These are phyloP conservation scores for Phocoena sinus DNA, from an alignment of 2,113 vertebrate genomes.

Conservation along the genomic window DNA sequence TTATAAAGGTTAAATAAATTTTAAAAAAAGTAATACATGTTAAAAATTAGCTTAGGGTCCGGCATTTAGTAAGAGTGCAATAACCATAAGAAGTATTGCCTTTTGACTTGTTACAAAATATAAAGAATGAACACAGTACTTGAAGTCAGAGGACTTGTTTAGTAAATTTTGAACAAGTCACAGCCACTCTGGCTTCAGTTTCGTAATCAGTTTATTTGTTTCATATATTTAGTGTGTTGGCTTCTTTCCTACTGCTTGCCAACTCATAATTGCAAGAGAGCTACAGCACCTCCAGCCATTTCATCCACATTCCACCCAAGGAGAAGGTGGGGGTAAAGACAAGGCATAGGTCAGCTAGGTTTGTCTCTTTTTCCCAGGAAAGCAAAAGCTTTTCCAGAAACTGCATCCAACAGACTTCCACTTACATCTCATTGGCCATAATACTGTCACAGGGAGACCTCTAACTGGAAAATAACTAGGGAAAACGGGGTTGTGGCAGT, in stretches of 20 bases:
- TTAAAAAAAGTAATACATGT: rapidly evolving
- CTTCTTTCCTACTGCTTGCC: background rate
- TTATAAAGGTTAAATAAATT: background rate
- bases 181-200: background rate
- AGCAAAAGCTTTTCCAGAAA: conserved; percentile 3
- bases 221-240: background rate
- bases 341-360: background rate
- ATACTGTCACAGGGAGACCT: background rate
- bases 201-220: background rate
- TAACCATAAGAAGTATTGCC: background rate
- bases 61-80: background rate
- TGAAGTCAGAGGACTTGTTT: background rate
- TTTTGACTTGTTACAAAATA: conserved; percentile 2
- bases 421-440: background rate
- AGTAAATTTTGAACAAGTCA: background rate
- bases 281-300: background rate
- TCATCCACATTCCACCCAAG: background rate
- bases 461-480: background rate
- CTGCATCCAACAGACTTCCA: background rate
- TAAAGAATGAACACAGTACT: background rate
- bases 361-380: background rate
- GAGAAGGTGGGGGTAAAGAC: background rate
- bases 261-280: background rate
- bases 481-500: background rate
- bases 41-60: background rate